Base-by-base conservation (phyloP, 1,140 invertebrate species). In the Eriosoma lanigerum region DNA sequence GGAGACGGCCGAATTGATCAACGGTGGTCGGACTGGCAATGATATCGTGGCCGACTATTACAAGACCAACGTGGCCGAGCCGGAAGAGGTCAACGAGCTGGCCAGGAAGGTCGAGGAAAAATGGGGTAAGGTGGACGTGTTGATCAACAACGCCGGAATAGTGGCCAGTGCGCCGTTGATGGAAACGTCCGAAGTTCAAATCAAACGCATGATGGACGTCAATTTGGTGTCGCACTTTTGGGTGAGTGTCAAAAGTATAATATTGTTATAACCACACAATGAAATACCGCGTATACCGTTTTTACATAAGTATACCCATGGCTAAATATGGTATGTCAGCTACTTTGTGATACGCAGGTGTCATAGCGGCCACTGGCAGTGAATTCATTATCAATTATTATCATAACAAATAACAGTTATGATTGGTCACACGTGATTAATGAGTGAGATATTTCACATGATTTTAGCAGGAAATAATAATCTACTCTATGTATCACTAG, bases 1-100 rank as follows among this genome's bases (percentile, higher is more conserved):
- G 80, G 84, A 86, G n/a, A 90, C 89, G 5, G 86, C 86, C 26
- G 84, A 86, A 60, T 82, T 84, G 38, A 85, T 86, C 8, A 83
- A 83, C n/a, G 83, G 84, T 54, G 81, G 83, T 56, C 81, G 81
- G 4, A 81, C 82, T 0, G 52, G 29, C 6, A 62, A 32, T 8
- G 50, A 48, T 24, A 81, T 76, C 0, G 56, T 29, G n/a, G 58
- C 82, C 1, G 75, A 78, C 5, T 62, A 26, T 29, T 88, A 85
- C 81, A 68, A 81, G n/a, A 86, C 85, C 64, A 86, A 88, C 83
- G 85, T 87, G 17, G 83, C 85, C 3, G 80, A 84, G n/a, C 80
- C 82, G 38, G 81, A 81, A 19, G 72, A 82, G 26, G 84, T 86
- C 8, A 58, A 56, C 24, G 60, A 78, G 26, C 56, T 84, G 24